Base-by-base conservation (phyloP, 2,797 vertebrate species). In the Lerista edwardsae region DNA sequence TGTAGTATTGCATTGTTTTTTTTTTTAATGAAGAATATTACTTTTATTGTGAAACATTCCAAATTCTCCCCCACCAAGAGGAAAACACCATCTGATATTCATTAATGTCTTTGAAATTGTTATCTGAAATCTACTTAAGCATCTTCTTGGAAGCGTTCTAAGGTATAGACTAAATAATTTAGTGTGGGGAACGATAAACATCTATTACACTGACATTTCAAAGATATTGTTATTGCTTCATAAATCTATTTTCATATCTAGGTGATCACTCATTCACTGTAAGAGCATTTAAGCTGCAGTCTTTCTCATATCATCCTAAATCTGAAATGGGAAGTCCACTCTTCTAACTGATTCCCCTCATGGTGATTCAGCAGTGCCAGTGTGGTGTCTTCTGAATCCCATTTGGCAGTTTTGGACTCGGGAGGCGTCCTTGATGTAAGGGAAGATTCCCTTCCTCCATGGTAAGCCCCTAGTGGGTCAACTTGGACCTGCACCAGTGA, bases 41-140 rank as follows among this genome's bases (percentile, higher is more conserved):
- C 11, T 67, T 79, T 79, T 31, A 68, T 51, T 79, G n/a, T 36
- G 64, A 68, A 34, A 27, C 3, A 9, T 0, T 59, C 47, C 21
- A 47, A 62, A 41, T 47, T 86, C 47, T 79, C 47, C n/a, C 10
- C n/a, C 44, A 51, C 39, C 76, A 69, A 76, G 12, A 69, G 75
- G 73, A 9, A 34, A 85, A 41, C 12, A 36, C 61, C 8, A 85
- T 75, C 72, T 89, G 29, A 86, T 59, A 77, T 87, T 86, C 82
- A 84, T 59, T 27, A 64, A 77, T 4, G 17, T 61, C 9, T 77
- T 67, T 84, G 83, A 77, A 86, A 85, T 84, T 23, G 12, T 82
- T 62, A 86, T 15, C 71, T 82, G 25, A 88, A 90, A 88, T 73
- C 27, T 71, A 39, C 14, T 86, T 69, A 76, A 87, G 19, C 17